These are phyloP conservation scores for Ochropleura plecta DNA, from an alignment of 2,888 invertebrate genomes.

Conservation along the genomic window DNA sequence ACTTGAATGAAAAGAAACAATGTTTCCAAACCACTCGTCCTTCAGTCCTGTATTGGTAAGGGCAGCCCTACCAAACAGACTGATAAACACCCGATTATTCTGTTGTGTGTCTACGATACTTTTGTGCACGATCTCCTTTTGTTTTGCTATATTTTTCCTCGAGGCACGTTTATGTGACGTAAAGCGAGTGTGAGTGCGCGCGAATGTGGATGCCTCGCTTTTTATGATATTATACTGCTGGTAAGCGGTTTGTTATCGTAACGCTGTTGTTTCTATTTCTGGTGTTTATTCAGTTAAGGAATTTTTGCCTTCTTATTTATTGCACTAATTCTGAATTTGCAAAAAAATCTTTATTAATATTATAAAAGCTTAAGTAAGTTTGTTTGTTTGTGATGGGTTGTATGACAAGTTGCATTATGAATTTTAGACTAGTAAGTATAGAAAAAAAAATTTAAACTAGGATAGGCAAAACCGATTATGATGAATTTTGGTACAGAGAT, in stretches of 20 bases:
- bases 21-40: not conserved
- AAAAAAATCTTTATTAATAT: no score
- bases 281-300: constrained; percentile 9
- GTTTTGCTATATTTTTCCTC: constrained; percentile 59
- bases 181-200: constrained; percentile 50
- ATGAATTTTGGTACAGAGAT: no score
- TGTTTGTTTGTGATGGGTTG: no score
- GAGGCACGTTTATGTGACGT: constrained; percentile 46
- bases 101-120: constrained; percentile 53
- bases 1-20: no score
- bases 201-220: constrained; percentile 40
- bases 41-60: no score
- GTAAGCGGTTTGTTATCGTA: constrained; percentile 58
- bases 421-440: no score
- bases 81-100: constrained; percentile 62
- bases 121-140: constrained; percentile 47
- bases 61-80: constrained; percentile 52
- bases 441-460: no score
- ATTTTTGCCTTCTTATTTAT: not conserved
- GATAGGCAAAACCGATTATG: no score
- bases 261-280: constrained; percentile 34
- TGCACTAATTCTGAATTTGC: not conserved
- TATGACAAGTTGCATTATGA: no score
- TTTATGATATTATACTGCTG: constrained; percentile 52
- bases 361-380: no score